Conservation (phyloP, 2,113 vertebrate genomes). For the Mirounga angustirostris region DNA sequence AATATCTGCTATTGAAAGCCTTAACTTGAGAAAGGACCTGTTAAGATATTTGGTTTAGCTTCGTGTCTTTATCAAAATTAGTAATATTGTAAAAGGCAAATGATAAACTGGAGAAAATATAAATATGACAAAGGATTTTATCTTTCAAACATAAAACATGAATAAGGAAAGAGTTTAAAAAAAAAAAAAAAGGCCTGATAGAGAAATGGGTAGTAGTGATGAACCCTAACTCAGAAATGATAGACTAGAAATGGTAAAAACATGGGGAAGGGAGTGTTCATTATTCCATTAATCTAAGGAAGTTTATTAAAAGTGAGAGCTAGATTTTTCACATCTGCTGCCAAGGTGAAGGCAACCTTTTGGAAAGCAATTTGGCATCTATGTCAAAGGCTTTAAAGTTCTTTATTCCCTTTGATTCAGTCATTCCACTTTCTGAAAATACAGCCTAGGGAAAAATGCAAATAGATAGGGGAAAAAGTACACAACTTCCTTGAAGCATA, state of each 20-base stretch:
- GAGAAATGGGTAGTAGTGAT: not conserved
- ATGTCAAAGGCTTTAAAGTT: not conserved
- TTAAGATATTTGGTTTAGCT: not conserved
- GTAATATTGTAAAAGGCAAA: not conserved
- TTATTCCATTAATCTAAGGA: not conserved
- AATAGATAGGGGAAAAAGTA: not conserved
- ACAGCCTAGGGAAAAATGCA: no score
- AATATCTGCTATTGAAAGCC: not conserved
- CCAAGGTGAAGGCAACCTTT: not conserved
- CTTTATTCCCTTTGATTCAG: not conserved
- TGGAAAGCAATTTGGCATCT: not conserved
- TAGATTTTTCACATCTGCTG: not conserved
- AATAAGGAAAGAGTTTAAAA: not conserved
- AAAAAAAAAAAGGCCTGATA: not conserved
- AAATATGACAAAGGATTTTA: not conserved
- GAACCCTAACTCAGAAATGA: not conserved
- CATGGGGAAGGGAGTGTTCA: accelerated
- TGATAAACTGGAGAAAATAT: not conserved
- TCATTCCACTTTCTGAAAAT: not conserved
- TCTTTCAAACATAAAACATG: not conserved
- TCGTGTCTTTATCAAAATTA: not conserved
- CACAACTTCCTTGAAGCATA: not conserved
- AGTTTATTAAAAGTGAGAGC: not conserved
- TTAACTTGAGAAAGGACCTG: not conserved
- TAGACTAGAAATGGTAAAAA: not conserved